phyloP scores from a whole-genome alignment of 2,888 invertebrate genomes.

The Athalia circularis region DNA sequence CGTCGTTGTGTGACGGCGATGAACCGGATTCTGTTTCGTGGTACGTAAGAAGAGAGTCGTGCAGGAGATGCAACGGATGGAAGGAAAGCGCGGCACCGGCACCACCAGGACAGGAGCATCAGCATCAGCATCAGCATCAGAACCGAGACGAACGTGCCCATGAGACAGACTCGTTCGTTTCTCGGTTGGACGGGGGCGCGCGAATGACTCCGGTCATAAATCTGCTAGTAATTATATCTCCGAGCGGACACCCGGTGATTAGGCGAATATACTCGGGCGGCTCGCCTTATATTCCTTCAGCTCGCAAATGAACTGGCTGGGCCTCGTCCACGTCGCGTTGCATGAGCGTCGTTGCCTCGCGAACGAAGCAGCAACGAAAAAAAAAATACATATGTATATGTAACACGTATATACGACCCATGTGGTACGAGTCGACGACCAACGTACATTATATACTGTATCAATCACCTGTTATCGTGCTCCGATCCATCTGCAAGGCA shows the following conservation, averaged over 20 bases:
- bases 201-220: slow-evolving; percentile 46
- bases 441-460: slow-evolving; percentile 31
- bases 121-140: slow-evolving; percentile 22
- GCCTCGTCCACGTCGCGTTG: no score
- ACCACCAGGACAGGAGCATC: neutral
- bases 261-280: slow-evolving; percentile 36
- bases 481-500: slow-evolving; percentile 20
- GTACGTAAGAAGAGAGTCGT: neutral
- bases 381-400: no score
- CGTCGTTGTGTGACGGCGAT: slow-evolving; percentile 2
- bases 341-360: neutral
- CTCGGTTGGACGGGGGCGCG: slow-evolving; percentile 29
- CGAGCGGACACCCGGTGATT: slow-evolving; percentile 44
- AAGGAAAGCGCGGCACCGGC: neutral
- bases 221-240: slow-evolving; percentile 45
- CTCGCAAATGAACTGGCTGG: slow-evolving; percentile 35
- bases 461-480: slow-evolving; percentile 48
- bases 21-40: slow-evolving; percentile 38
- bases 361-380: slow-evolving; percentile 8
- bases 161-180: slow-evolving; percentile 26
- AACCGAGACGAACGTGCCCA: slow-evolving; percentile 30
- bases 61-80: neutral
- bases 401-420: no score
- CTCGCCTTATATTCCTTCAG: neutral
- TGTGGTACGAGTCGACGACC: slow-evolving; percentile 45